These are phyloP conservation scores for Drosophila arawakana DNA, from an alignment of 1,140 invertebrate species.

Conservation along the genomic window DNA sequence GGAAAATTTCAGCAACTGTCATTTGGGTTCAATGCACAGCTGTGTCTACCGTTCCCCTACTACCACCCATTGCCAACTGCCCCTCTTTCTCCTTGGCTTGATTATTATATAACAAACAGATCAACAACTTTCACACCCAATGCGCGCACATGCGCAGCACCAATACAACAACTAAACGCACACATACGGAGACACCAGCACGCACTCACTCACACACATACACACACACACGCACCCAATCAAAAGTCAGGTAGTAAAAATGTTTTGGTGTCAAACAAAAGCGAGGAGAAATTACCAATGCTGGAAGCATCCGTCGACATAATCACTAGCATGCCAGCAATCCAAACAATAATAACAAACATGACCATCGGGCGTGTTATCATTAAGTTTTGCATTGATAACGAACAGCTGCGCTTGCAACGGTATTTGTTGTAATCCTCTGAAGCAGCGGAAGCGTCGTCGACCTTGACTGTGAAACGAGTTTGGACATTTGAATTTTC, in stretches of 20 bases:
- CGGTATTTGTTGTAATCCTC: constrained; percentile 25
- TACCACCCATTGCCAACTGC: background rate
- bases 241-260: constrained; percentile 44
- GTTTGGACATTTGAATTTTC: constrained; percentile 73
- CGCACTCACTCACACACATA: constrained; percentile 11
- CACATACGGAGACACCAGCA: constrained; percentile 44
- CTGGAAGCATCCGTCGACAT: constrained; percentile 69
- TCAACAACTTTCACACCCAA: constrained; percentile 81
- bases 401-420: constrained; percentile 19
- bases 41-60: constrained; percentile 1
- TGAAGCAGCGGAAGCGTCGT: constrained; percentile 56
- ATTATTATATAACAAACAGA: constrained; percentile 73
- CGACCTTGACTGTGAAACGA: constrained; percentile 81
- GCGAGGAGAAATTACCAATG: constrained; percentile 73
- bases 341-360: constrained; percentile 22
- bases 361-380: constrained; percentile 8
- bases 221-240: constrained; percentile 53
- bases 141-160: constrained; percentile 41
- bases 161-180: background rate
- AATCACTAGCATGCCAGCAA: constrained; percentile 49
- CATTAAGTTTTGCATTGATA: constrained; percentile 54
- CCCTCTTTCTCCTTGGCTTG: too few relatives aligned
- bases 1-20: constrained; percentile 77
- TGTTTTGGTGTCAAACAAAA: constrained; percentile 61
- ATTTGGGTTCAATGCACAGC: constrained; percentile 73